These are phyloP conservation scores for Molossus molossus DNA, from an alignment of 2,797 vertebrate species.

Conservation along the genomic window DNA sequence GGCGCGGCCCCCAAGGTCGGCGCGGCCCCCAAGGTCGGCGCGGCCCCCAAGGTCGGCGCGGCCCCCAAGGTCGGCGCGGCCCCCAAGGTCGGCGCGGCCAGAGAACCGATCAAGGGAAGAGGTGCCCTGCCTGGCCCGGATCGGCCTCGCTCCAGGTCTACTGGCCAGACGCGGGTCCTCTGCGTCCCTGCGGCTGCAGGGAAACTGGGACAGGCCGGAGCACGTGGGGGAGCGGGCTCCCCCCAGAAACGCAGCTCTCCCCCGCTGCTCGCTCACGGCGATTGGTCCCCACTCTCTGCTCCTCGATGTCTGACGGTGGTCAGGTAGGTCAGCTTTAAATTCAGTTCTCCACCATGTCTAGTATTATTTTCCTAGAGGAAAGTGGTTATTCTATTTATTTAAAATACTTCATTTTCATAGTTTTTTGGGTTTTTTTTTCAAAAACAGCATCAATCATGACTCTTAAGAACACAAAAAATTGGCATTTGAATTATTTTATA, in stretches of 20 bases:
- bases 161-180: background rate
- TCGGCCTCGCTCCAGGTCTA: background rate
- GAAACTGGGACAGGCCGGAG: background rate
- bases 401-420: slow-evolving; percentile 48
- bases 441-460: background rate
- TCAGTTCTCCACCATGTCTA: background rate
- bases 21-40: background rate
- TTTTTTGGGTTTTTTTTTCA: background rate
- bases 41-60: too few relatives aligned
- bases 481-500: slow-evolving; percentile 52
- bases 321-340: background rate
- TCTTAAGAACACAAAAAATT: slow-evolving; percentile 33
- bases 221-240: background rate
- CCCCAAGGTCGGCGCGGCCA: background rate
- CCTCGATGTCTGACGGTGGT: background rate
- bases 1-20: too few relatives aligned
- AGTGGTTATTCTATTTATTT: background rate
- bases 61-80: too few relatives aligned
- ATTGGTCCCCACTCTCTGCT: background rate
- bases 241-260: background rate
- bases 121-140: background rate
- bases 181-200: background rate
- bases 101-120: background rate
- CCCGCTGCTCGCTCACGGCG: too few relatives aligned
- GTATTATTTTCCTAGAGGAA: background rate